These are phyloP conservation scores for Drosophila fulvimacula DNA, from an alignment of 2,888 invertebrate genomes.

Conservation along the genomic window DNA sequence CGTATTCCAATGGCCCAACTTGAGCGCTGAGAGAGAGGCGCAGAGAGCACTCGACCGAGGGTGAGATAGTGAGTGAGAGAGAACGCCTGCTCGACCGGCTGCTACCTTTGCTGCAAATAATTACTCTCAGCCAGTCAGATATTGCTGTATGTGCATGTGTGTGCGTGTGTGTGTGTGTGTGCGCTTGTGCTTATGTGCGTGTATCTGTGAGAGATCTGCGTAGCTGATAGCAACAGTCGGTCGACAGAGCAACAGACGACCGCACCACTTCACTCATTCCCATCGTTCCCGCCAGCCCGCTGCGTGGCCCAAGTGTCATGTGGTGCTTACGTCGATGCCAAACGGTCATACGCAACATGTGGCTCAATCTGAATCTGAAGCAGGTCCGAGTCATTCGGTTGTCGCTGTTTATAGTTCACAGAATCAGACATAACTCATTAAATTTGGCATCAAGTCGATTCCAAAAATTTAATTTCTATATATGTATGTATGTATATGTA, in stretches of 20 bases:
- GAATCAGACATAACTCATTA: conserved; percentile 24
- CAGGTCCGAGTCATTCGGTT: conserved; percentile 13
- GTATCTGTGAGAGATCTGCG: conserved; percentile 35
- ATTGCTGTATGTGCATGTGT: background rate
- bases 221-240: conserved; percentile 41
- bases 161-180: conserved; percentile 4
- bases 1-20: conserved; percentile 49
- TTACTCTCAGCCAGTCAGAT: conserved; percentile 28
- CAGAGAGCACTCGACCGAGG: conserved; percentile 20
- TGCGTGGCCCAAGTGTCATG: background rate
- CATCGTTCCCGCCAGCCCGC: background rate
- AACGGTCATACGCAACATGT: conserved; percentile 42
- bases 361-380: conserved; percentile 34
- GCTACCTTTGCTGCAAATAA: conserved; percentile 42
- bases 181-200: conserved; percentile 7
- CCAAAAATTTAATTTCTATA: background rate
- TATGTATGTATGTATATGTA: background rate
- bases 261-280: conserved; percentile 22
- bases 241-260: conserved; percentile 8
- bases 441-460: conserved; percentile 13
- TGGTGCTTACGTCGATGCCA: conserved; percentile 18
- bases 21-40: conserved; percentile 21
- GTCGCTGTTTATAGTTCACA: conserved; percentile 26
- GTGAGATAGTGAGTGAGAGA: conserved; percentile 3
- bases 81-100: conserved; percentile 10